Percentiles rank a stretch among this genome's conserved stretches.
phyloP scores from a whole-genome alignment of 2,888 invertebrate genomes.

The Helleia helle region DNA sequence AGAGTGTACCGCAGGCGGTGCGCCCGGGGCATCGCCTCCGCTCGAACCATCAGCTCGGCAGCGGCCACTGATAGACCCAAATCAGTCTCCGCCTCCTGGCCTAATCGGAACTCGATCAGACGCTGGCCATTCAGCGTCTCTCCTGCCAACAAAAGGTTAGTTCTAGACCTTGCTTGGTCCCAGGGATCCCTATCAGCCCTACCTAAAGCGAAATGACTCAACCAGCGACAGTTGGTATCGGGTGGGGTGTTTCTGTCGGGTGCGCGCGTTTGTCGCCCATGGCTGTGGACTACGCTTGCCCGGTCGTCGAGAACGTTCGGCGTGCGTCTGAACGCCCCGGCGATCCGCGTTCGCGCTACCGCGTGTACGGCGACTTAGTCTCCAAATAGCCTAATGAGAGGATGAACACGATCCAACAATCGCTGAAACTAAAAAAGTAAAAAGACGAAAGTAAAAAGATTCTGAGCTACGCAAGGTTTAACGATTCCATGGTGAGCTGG shows the following conservation, averaged over 20 bases:
- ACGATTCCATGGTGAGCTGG: conserved; percentile 13
- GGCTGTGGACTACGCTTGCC: conserved; percentile 59
- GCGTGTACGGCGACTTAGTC: conserved; percentile 35
- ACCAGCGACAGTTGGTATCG: conserved; percentile 13
- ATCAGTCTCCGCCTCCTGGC: conserved; percentile 81
- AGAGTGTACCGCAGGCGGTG: conserved; percentile 84
- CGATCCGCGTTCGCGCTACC: conserved; percentile 44
- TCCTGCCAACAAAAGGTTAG: conserved; percentile 65
- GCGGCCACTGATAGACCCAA: conserved; percentile 72
- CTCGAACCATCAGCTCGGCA: conserved; percentile 88
- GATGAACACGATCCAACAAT: conserved; percentile 19
- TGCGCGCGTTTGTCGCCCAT: conserved; percentile 52
- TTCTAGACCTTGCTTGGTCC: no score
- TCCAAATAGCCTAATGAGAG: conserved; percentile 10
- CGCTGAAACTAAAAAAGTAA: conserved; percentile 27
- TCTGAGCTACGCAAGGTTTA: conserved; percentile 25
- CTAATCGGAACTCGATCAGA: conserved; percentile 87
- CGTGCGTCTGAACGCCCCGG: conserved; percentile 28
- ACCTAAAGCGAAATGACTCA: conserved; percentile 52
- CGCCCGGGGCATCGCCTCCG: conserved; percentile 82
- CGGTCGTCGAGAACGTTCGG: conserved; percentile 33
- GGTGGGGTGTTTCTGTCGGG: conserved; percentile 25
- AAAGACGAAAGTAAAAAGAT: conserved; percentile 16
- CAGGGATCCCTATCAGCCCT: conserved; percentile 29
- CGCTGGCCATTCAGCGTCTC: conserved; percentile 88